Evolutionary conservation across 1,140 invertebrate species (phyloP).

Genomic region (Drosophila albomicans): DNA sequence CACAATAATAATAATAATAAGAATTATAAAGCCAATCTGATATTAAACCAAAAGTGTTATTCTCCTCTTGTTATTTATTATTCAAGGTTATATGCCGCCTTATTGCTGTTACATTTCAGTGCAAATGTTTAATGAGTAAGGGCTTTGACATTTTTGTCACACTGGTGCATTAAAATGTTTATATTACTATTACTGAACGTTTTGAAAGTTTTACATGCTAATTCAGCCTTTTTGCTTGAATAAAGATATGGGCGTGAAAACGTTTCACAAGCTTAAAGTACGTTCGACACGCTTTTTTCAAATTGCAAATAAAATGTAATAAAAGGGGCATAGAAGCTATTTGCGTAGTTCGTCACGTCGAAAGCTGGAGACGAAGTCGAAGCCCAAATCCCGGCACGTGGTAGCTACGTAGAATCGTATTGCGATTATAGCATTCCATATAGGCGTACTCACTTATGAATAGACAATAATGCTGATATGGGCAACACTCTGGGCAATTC

Average conservation of each 20-base stretch:
- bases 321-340: conserved; percentile 36
- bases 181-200: too few relatives aligned
- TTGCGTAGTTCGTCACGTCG: conserved; percentile 51
- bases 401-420: not conserved
- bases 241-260: not conserved
- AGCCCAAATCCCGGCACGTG: conserved; percentile 32
- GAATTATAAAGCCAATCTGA: too few relatives aligned
- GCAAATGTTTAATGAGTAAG: too few relatives aligned
- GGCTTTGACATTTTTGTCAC: too few relatives aligned
- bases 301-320: conserved; percentile 5
- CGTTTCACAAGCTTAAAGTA: not conserved
- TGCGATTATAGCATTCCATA: conserved; percentile 22
- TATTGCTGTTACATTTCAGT: too few relatives aligned
- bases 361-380: conserved; percentile 4
- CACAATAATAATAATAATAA: too few relatives aligned
- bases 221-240: not conserved
- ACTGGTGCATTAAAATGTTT: too few relatives aligned
- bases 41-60: too few relatives aligned
- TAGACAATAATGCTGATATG: not conserved
- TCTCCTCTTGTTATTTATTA: too few relatives aligned
- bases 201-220: too few relatives aligned
- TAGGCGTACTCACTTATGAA: conserved; percentile 11
- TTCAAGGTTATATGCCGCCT: too few relatives aligned
- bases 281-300: conserved; percentile 12
- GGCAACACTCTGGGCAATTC: not conserved